Base-by-base conservation (phyloP, 2,797 vertebrate genomes). In the Sebastes goodei region DNA sequence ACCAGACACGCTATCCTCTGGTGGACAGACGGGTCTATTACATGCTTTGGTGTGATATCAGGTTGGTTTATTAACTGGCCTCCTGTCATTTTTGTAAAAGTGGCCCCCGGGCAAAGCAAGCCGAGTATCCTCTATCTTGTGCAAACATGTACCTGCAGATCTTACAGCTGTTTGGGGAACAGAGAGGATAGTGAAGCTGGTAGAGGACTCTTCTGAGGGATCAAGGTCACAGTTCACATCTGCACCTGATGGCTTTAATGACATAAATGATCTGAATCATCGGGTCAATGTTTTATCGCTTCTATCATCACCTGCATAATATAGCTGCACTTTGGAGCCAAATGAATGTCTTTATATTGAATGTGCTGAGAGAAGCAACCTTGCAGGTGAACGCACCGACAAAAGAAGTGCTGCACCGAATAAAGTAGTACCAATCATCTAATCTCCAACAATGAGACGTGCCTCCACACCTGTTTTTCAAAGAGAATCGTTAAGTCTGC, bases 201-300 rank as follows among this genome's bases (percentile, higher is more conserved):
- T 25, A 11, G 35, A 56, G 11, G 69, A 63, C 20, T 30, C 46
- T 35, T 71, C 42, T 42, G 30, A 85, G 68, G 80, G 62, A 71
- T 76, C 63, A 57, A 78, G 86, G 83, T 87, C 80, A 88, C 33
- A 82, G 80, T 83, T 89, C 84, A 84, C 81, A 70, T 85, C 49
- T 90, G 88, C 87, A 88, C 82, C 88, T 87, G 90, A 69, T 86
- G 79, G 61, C 85, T 52, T 72, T 86, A 82, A 83, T 81, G 79
- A 84, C 78, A 84, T 71, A 87, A 87, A 85, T 76, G 38, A 88
- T 80, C 23, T 65, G 81, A 85, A 91, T 81, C 75, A 84, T 38
- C 88, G 85, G 76, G 79, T 74, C 64, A 76, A 65, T 76, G 77
- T 89, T 89, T 89, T 83, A 92, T 90, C 78, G 73, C 14, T 67